Conservation (phyloP, 2,113 vertebrate species). For the Chroicocephalus ridibundus region DNA sequence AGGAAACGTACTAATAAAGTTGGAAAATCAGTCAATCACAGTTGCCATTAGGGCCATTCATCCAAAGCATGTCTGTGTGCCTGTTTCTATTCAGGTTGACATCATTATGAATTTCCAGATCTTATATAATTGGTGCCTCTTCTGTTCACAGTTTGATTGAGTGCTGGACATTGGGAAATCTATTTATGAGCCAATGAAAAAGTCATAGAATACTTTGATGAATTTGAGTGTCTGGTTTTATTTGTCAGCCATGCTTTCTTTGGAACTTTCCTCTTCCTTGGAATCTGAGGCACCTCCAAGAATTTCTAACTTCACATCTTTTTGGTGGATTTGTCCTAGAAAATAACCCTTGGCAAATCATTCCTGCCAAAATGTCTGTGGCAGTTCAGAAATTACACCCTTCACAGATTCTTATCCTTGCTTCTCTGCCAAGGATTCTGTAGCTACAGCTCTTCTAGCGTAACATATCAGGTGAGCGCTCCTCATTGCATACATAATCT, state of each 20-base stretch:
- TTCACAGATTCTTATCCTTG: constrained; percentile 1
- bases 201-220: background rate
- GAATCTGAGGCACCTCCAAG: constrained; percentile 5
- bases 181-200: background rate
- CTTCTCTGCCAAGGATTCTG: background rate
- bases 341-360: background rate
- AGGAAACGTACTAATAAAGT: background rate
- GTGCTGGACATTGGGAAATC: background rate
- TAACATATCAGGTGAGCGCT: background rate
- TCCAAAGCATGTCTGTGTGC: background rate
- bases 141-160: background rate
- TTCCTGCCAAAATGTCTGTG: constrained; percentile 31
- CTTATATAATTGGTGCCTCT: background rate
- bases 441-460: background rate
- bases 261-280: background rate
- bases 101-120: background rate
- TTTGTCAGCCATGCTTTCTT: background rate
- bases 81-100: background rate
- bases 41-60: background rate
- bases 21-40: background rate
- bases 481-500: background rate
- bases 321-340: background rate
- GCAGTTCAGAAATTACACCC: constrained; percentile 20
- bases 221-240: background rate
- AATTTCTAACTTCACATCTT: constrained; percentile 1